These are phyloP conservation scores for Oryzias woworae DNA, from an alignment of 2,113 vertebrate species.

Conservation along the genomic window DNA sequence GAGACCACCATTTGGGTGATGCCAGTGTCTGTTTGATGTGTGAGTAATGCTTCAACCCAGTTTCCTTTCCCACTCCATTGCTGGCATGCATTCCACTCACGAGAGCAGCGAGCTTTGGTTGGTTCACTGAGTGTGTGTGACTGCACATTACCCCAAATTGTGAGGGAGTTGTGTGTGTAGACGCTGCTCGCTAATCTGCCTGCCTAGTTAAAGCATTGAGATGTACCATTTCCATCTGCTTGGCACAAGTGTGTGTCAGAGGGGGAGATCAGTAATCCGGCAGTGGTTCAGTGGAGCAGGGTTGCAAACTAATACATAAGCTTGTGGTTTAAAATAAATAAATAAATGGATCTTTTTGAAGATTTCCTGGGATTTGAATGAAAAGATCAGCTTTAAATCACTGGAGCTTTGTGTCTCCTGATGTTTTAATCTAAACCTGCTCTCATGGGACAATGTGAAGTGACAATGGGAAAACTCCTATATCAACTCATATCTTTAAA, in stretches of 20 bases:
- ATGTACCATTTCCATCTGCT: conserved; percentile 63
- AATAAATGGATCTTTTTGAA: neutral
- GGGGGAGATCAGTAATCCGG: conserved; percentile 45
- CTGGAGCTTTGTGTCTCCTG: conserved; percentile 10
- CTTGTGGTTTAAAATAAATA: conserved; percentile 3
- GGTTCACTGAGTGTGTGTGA: conserved; percentile 23
- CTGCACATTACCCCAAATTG: neutral
- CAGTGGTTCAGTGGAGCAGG: conserved; percentile 23
- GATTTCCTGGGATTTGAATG: conserved; percentile 22
- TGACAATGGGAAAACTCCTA: neutral
- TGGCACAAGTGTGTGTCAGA: conserved; percentile 28
- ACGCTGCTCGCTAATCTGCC: conserved; percentile 46
- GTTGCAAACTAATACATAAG: conserved; percentile 26
- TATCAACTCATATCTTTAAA: no score
- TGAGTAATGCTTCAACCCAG: conserved; percentile 19
- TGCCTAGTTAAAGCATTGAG: conserved; percentile 52
- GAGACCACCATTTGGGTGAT: conserved; percentile 3
- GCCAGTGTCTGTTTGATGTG: neutral
- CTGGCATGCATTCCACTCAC: conserved; percentile 11
- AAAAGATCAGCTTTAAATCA: conserved; percentile 11
- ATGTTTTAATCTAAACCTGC: neutral
- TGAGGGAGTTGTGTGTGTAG: neutral
- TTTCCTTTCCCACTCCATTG: conserved; percentile 5
- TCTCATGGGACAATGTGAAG: neutral
- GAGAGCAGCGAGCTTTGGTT: conserved; percentile 19